Evolutionary conservation across 2,113 vertebrate species (phyloP).

Genomic region (Opisthocomus hoazin): DNA sequence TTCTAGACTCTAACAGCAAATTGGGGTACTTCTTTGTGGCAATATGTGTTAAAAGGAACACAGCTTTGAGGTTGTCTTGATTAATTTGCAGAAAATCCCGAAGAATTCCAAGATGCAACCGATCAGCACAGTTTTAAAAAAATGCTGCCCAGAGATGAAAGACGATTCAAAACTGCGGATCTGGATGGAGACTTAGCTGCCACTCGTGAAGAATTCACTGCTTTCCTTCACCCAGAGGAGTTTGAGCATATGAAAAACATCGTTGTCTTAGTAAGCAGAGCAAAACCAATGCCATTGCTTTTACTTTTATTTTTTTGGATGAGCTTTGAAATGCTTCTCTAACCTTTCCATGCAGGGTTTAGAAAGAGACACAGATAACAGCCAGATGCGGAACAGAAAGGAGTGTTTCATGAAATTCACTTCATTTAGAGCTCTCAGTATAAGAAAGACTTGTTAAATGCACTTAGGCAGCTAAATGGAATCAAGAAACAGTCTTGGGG

Average conservation of each 20-base stretch:
- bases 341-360: neutral
- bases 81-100: conserved; percentile 80
- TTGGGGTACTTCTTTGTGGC: neutral
- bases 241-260: conserved; percentile 97
- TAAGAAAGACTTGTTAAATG: neutral
- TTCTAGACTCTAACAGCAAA: neutral
- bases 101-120: conserved; percentile 86
- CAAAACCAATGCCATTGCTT: neutral
- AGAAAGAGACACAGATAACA: neutral
- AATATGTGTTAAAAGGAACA: neutral
- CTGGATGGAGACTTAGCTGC: conserved; percentile 80
- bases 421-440: neutral
- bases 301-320: neutral
- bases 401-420: neutral
- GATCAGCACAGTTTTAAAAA: conserved; percentile 96
- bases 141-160: conserved; percentile 95
- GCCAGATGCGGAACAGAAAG: neutral
- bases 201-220: conserved; percentile 91
- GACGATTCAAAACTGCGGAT: conserved; percentile 89
- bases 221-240: conserved; percentile 96
- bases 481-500: neutral
- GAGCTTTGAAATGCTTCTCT: neutral
- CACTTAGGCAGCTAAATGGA: neutral
- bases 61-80: neutral
- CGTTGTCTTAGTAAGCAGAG: conserved; percentile 86